Percentiles rank a stretch among this genome's conserved stretches.
Evolutionary conservation across 23 tunicate genomes (phyloP).

Genomic region (Oikopleura albicans): DNA sequence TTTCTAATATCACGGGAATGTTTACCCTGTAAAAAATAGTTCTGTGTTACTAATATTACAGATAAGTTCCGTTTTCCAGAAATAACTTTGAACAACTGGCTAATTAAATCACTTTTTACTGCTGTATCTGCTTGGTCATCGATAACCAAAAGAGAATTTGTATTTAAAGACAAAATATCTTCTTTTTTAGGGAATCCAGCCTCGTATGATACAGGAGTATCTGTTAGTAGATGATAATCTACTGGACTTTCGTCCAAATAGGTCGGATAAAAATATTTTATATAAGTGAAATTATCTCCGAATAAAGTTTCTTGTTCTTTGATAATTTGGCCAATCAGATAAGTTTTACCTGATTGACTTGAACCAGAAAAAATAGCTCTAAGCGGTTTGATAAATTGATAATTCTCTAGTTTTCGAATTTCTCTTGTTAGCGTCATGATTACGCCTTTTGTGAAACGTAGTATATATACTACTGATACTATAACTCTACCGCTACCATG

Average conservation of each 20-base stretch:
- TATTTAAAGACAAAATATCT: not conserved
- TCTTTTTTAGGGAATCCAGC: not conserved
- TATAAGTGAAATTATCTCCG: not conserved
- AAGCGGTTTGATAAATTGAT: not conserved
- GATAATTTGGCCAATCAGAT: not conserved
- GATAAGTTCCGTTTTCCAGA: not conserved
- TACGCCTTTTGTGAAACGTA: no score
- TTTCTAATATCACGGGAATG: not conserved
- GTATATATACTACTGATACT: no score
- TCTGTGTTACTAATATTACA: not conserved
- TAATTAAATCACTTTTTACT: not conserved
- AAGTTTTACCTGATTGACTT: constrained; percentile 4
- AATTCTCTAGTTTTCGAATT: not conserved
- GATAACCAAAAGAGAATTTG: not conserved
- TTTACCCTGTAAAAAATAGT: not conserved
- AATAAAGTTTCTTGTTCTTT: not conserved
- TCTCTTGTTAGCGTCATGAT: not conserved
- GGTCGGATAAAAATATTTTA: not conserved
- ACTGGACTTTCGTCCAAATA: constrained; percentile 10
- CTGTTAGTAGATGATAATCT: not conserved
- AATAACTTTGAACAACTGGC: not conserved
- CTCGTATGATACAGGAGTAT: not conserved
- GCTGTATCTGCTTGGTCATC: not conserved
- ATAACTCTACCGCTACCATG: no score
- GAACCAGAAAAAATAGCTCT: constrained; percentile 3